phyloP scores from a whole-genome alignment of 2,113 vertebrate species.

The Nesoenas mayeri region DNA sequence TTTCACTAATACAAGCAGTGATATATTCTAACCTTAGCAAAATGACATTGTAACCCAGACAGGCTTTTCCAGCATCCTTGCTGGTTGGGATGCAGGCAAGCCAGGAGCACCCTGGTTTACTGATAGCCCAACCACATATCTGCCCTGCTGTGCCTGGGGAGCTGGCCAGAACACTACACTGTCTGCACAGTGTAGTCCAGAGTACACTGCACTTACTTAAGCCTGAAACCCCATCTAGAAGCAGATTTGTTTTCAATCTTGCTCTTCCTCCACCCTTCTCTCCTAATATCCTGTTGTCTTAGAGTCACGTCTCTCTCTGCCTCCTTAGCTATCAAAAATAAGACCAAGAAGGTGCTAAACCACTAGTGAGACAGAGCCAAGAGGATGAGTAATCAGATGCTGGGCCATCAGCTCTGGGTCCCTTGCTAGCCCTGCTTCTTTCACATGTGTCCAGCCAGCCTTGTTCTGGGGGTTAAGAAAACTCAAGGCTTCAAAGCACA shows the following conservation, averaged over 20 bases:
- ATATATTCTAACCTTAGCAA: not conserved
- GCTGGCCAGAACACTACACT: rapidly evolving
- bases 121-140: not conserved
- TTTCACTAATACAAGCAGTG: not conserved
- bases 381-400: not conserved
- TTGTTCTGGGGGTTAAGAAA: not conserved
- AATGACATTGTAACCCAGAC: not conserved
- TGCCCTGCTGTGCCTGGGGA: not conserved
- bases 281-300: not conserved
- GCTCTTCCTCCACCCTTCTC: not conserved
- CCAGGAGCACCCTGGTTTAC: not conserved
- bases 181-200: not conserved
- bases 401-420: not conserved
- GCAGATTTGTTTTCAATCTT: not conserved
- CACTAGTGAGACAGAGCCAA: not conserved
- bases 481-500: not conserved
- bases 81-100: not conserved
- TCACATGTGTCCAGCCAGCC: not conserved
- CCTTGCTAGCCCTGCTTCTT: not conserved
- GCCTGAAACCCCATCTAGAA: not conserved
- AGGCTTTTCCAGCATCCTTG: not conserved
- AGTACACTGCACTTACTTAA: not conserved
- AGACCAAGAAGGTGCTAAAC: constrained; percentile 3
- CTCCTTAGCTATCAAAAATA: not conserved
- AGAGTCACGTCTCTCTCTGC: not conserved